phyloP scores from a whole-genome alignment of 2,888 invertebrate genomes.

The Tipula vernalis region DNA sequence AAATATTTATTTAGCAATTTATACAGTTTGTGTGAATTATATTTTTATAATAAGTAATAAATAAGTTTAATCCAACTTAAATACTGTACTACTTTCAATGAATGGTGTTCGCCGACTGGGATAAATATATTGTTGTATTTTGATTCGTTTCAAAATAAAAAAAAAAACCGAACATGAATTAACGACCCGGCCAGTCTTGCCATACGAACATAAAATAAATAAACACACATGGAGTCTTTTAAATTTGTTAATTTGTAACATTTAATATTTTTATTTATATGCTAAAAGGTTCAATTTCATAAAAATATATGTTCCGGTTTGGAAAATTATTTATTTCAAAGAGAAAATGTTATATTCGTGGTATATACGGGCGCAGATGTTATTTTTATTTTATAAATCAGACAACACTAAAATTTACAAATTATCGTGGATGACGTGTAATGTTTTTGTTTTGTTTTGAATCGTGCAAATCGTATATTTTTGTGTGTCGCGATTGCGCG shows the following conservation, averaged over 20 bases:
- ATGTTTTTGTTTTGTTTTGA: conserved; percentile 4
- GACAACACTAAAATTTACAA: not conserved
- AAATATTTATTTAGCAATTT: not conserved
- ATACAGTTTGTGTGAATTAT: not conserved
- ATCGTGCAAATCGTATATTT: not conserved
- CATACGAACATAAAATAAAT: not conserved
- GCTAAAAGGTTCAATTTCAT: not conserved
- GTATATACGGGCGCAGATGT: not conserved
- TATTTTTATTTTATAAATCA: not conserved
- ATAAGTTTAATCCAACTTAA: not conserved
- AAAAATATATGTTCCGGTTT: not conserved
- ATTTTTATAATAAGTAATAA: not conserved
- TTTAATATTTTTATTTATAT: not conserved
- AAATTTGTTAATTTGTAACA: not conserved
- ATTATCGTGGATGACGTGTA: not conserved
- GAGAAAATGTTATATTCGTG: not conserved
- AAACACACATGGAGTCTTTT: not conserved
- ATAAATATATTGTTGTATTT: not conserved
- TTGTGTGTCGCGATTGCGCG: not conserved
- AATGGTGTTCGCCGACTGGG: conserved; percentile 13
- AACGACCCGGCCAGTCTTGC: conserved; percentile 11
- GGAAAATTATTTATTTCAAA: not conserved
- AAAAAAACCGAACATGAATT: not conserved
- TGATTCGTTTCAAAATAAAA: not conserved
- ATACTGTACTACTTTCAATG: not conserved